These are phyloP conservation scores for Leptinotarsa peninsularis DNA, from an alignment of 2,888 invertebrate species.

Conservation along the genomic window DNA sequence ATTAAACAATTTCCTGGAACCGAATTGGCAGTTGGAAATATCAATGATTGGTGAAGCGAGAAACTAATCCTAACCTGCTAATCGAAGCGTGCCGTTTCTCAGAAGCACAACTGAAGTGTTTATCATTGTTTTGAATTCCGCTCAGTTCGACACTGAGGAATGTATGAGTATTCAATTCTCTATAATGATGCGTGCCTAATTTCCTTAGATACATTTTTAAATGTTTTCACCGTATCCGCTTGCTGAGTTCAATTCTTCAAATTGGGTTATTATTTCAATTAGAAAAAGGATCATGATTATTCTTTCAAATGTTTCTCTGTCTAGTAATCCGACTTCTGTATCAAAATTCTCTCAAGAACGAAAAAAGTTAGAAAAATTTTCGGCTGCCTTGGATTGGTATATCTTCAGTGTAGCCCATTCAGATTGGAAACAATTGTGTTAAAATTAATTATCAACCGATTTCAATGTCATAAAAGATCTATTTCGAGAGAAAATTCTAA, in stretches of 20 bases:
- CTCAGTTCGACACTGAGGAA: neutral
- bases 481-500: no score
- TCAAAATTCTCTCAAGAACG: no score
- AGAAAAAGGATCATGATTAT: neutral
- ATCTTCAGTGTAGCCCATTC: no score
- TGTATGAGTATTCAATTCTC: neutral
- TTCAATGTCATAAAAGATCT: no score
- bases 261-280: neutral
- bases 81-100: neutral
- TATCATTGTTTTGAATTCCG: constrained; percentile 1
- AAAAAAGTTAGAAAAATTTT: no score
- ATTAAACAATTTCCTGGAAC: neutral
- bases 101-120: neutral
- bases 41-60: constrained; percentile 2
- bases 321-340: no score
- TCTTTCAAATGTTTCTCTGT: no score
- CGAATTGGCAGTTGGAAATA: neutral
- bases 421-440: no score
- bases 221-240: neutral
- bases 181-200: neutral
- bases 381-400: no score
- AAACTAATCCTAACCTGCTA: neutral
- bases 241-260: neutral
- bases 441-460: no score
- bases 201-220: neutral